These are phyloP conservation scores for Nesoenas mayeri DNA, from an alignment of 2,113 vertebrate species.

Conservation along the genomic window DNA sequence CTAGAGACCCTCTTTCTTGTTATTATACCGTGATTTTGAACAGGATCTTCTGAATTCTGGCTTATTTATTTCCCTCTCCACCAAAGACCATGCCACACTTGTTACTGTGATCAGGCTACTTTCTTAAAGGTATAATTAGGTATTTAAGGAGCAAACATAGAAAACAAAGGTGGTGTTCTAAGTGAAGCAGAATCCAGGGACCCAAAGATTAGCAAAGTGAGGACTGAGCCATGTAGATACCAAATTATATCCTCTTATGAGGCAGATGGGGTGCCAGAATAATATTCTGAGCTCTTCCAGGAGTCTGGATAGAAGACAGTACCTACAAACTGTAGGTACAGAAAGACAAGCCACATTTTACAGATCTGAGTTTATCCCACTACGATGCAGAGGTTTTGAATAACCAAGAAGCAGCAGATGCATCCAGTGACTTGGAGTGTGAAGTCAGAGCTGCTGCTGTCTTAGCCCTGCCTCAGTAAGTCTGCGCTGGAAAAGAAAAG, in stretches of 20 bases:
- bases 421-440: not conserved
- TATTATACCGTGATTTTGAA: not conserved
- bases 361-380: not conserved
- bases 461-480: not conserved
- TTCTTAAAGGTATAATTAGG: not conserved
- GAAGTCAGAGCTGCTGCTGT: not conserved
- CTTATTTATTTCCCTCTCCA: not conserved
- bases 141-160: not conserved
- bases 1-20: not conserved
- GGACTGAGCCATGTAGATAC: not conserved
- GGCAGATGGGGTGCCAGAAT: not conserved
- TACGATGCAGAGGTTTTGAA: not conserved
- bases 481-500: not conserved
- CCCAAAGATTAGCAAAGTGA: not conserved
- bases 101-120: not conserved
- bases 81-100: not conserved
- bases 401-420: not conserved
- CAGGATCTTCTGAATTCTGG: not conserved
- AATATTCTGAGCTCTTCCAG: not conserved
- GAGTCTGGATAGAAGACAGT: not conserved
- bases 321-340: not conserved
- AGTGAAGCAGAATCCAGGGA: not conserved
- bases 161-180: not conserved
- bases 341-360: not conserved
- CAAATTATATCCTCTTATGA: not conserved